Evolutionary conservation across 35 echinoderm and acorn worm genomes (phyloP).

Genomic region (Lytechinus variegatus): DNA sequence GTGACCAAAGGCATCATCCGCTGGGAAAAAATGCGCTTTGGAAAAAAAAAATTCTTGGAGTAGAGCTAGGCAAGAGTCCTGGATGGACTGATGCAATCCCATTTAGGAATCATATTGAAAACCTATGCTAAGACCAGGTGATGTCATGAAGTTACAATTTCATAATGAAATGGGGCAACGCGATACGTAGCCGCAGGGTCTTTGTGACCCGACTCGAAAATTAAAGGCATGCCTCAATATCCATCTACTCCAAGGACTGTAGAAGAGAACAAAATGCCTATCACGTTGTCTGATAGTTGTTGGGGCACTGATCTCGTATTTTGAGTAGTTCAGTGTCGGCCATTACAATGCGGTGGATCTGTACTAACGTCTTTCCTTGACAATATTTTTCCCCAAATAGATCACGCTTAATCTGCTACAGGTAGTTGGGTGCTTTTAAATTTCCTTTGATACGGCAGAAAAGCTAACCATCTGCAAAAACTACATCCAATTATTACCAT

Average conservation of each 20-base stretch:
- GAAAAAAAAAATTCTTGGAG: too few relatives aligned
- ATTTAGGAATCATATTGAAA: conserved; percentile 13
- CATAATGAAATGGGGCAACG: conserved; percentile 36
- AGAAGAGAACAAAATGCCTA: neutral
- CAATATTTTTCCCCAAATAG: too few relatives aligned
- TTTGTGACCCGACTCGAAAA: conserved; percentile 9
- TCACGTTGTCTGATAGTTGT: neutral
- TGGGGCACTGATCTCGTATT: neutral
- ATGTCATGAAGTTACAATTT: conserved; percentile 33
- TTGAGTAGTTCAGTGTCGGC: neutral
- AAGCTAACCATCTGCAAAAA: too few relatives aligned
- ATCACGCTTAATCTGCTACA: too few relatives aligned
- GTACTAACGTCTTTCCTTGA: too few relatives aligned
- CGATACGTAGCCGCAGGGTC: neutral
- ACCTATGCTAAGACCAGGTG: neutral
- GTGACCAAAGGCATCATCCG: neutral
- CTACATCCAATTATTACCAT: too few relatives aligned
- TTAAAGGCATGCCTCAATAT: neutral
- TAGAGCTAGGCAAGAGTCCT: neutral
- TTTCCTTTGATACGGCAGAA: too few relatives aligned
- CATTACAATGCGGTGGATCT: neutral
- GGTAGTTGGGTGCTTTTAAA: too few relatives aligned
- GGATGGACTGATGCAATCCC: neutral
- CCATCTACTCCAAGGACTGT: neutral
- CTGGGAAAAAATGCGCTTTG: too few relatives aligned